phyloP scores from a whole-genome alignment of 2,113 vertebrate genomes.

The Alces alces region DNA sequence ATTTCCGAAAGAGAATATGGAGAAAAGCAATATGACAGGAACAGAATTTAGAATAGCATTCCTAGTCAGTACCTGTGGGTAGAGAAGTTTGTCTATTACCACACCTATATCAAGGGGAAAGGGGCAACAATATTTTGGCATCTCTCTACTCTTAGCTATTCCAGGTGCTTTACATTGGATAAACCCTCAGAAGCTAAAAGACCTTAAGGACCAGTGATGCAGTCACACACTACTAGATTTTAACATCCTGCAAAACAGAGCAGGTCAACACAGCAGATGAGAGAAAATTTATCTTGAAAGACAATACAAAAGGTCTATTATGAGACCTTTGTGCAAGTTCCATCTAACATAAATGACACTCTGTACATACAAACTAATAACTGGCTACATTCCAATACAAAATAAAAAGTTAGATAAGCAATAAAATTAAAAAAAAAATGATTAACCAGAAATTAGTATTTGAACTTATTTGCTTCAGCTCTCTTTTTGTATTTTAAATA shows the following conservation, averaged over 20 bases:
- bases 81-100: not conserved
- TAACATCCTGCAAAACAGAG: not conserved
- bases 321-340: not conserved
- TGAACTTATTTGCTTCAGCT: not conserved
- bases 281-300: not conserved
- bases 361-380: not conserved
- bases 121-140: not conserved
- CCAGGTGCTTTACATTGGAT: not conserved
- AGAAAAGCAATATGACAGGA: not conserved
- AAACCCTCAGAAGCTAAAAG: not conserved
- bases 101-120: not conserved
- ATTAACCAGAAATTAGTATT: not conserved
- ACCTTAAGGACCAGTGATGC: not conserved
- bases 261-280: not conserved
- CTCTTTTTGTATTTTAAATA: not conserved
- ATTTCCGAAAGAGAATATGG: not conserved
- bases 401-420: not conserved
- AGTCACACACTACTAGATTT: not conserved
- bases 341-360: not conserved
- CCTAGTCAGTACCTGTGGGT: not conserved
- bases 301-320: not conserved
- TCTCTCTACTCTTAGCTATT: not conserved
- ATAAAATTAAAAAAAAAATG: not conserved
- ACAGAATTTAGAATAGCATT: not conserved
- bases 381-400: not conserved